phyloP scores from a whole-genome alignment of 2,797 vertebrate species.

The Balearica regulorum region DNA sequence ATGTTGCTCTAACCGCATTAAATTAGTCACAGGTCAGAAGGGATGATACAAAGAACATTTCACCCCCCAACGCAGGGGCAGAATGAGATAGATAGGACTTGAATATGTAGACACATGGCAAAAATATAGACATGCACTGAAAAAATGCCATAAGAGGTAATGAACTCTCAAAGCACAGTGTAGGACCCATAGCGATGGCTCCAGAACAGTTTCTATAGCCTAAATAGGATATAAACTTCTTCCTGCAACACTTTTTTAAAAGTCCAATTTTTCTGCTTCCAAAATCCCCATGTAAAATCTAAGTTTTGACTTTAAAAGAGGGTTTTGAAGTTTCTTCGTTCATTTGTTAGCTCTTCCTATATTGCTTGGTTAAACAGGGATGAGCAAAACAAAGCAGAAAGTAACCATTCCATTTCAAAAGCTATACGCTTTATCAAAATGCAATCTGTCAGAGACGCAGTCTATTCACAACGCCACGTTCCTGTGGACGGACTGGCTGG shows the following conservation, averaged over 20 bases:
- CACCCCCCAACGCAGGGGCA: background rate
- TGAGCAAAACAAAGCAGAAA: constrained; percentile 14
- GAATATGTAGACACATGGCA: background rate
- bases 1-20: background rate
- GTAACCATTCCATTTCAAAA: background rate
- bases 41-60: background rate
- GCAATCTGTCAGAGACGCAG: background rate
- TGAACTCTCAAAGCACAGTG: background rate
- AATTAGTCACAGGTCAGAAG: background rate
- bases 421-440: background rate
- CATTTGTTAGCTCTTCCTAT: background rate
- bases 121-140: background rate
- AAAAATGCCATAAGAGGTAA: background rate
- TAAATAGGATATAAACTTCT: background rate
- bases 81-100: background rate
- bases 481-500: background rate
- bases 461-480: background rate
- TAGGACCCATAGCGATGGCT: background rate
- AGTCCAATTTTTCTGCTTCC: background rate
- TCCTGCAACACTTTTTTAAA: background rate
- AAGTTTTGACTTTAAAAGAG: background rate
- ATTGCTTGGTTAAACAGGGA: background rate
- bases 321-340: background rate
- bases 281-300: background rate
- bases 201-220: background rate